phyloP scores from a whole-genome alignment of 2,888 invertebrate genomes.

The Nudaria mundana region DNA sequence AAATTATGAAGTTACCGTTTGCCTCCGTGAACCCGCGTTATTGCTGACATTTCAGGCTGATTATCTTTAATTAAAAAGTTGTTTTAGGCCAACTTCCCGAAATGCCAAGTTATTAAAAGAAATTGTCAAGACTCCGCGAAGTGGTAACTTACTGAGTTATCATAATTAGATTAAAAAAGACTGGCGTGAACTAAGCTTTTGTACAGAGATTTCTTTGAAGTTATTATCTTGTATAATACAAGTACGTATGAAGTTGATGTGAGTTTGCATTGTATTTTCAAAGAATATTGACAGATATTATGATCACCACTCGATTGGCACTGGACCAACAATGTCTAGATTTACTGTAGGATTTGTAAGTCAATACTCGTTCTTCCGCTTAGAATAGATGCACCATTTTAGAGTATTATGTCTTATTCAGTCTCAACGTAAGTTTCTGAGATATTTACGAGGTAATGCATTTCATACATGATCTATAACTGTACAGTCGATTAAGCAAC shows the following conservation, averaged over 20 bases:
- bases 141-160: constrained; percentile 66
- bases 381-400: constrained; percentile 74
- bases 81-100: constrained; percentile 57
- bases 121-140: constrained; percentile 61
- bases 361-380: constrained; percentile 71
- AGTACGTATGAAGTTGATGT: constrained; percentile 28
- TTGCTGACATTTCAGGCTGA: constrained; percentile 68
- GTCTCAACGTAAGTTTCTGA: constrained; percentile 62
- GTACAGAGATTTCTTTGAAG: constrained; percentile 33
- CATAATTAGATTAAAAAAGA: constrained; percentile 67
- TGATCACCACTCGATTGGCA: constrained; percentile 78
- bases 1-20: constrained; percentile 63
- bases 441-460: constrained; percentile 66
- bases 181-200: constrained; percentile 48
- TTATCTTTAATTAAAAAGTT: constrained; percentile 78
- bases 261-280: constrained; percentile 53
- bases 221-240: too few species aligned
- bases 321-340: constrained; percentile 72
- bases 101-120: constrained; percentile 72
- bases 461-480: constrained; percentile 47
- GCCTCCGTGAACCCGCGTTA: constrained; percentile 62
- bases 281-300: constrained; percentile 80
- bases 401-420: constrained; percentile 63
- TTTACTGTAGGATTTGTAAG: constrained; percentile 76
- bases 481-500: constrained; percentile 28